phyloP scores from a whole-genome alignment of 2,113 vertebrate genomes.

The Suncus etruscus region DNA sequence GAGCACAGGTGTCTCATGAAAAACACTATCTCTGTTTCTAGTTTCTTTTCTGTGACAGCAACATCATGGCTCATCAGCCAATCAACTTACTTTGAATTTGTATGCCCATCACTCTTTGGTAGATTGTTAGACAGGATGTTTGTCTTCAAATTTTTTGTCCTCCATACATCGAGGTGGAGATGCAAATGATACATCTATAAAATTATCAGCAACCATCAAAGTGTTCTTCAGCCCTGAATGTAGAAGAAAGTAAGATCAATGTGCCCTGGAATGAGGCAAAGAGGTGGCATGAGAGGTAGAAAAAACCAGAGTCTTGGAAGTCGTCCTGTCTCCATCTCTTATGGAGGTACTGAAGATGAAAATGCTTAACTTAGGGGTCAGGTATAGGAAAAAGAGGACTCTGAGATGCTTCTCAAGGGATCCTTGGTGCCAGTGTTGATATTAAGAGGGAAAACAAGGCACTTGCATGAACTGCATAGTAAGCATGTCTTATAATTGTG shows the following conservation, averaged over 20 bases:
- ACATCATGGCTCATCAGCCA: neutral
- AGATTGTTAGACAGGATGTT: neutral
- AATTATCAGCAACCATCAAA: neutral
- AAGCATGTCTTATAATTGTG: neutral
- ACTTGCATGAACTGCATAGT: neutral
- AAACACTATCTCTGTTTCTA: conserved; percentile 40
- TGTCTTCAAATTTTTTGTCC: neutral
- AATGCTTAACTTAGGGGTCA: neutral
- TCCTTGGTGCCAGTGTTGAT: neutral
- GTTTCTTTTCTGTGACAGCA: neutral
- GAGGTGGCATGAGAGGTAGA: neutral
- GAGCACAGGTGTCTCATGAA: no score
- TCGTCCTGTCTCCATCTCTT: neutral
- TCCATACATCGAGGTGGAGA: neutral
- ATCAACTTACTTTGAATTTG: conserved; percentile 31
- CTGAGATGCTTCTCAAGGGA: neutral
- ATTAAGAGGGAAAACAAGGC: neutral
- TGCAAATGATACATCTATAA: neutral
- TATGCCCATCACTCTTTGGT: neutral
- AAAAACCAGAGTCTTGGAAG: neutral
- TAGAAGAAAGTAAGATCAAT: neutral
- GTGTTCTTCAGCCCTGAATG: neutral
- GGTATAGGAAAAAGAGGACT: neutral
- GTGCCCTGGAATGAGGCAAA: neutral
- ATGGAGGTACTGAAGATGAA: neutral